Conservation (phyloP, 2,113 vertebrate genomes). For the Mesembrinibis cayennensis region DNA sequence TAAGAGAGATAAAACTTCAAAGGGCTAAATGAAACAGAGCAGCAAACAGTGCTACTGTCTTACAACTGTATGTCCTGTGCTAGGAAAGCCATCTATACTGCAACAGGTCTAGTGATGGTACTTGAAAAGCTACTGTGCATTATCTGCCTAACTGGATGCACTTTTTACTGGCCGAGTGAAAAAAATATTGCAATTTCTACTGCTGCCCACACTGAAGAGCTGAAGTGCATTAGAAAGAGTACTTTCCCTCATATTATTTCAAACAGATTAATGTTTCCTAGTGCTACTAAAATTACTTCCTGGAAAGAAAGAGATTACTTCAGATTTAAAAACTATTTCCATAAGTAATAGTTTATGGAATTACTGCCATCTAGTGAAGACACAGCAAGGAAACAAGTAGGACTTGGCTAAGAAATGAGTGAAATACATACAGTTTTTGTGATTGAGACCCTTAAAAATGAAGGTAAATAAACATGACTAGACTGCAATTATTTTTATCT, state of each 20-base stretch:
- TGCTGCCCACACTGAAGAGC: background rate
- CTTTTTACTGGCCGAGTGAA: background rate
- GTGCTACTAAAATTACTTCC: background rate
- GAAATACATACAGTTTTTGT: background rate
- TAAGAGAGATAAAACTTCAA: background rate
- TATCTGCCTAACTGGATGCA: background rate
- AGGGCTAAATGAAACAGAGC: background rate
- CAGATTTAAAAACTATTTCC: background rate
- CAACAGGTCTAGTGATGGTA: background rate
- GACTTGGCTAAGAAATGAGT: background rate
- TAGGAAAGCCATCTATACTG: background rate
- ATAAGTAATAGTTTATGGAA: background rate
- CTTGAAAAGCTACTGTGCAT: background rate
- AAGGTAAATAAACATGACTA: background rate
- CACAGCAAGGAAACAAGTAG: background rate
- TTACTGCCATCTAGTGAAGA: slow-evolving; percentile 62
- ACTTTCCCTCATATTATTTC: background rate
- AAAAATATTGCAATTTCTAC: background rate
- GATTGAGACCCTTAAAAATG: background rate
- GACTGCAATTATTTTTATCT: background rate
- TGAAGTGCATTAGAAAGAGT: background rate
- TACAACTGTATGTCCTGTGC: background rate
- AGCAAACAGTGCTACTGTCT: background rate
- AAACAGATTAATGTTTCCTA: background rate
- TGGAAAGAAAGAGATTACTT: background rate